A percentile compares a stretch with the other conserved stretches of the same genome.
Conservation (phyloP, 1,140 invertebrate species). For the Neelides sp. region DNA sequence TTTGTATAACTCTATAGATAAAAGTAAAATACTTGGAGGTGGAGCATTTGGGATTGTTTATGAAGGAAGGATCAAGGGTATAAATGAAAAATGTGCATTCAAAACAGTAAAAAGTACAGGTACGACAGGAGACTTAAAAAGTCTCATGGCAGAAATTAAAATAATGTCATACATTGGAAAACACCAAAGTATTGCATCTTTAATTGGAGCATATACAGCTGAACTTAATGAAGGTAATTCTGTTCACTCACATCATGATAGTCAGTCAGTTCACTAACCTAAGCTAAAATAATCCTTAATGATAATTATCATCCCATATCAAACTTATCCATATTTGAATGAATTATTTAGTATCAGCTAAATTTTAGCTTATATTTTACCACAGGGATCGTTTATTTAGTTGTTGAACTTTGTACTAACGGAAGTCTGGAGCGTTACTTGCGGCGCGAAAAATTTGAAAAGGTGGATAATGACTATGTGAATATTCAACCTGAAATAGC, state of each 20-base stretch:
- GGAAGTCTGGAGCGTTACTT: background rate
- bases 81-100: background rate
- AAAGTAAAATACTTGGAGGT: background rate
- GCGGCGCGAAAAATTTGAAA: background rate
- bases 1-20: no score
- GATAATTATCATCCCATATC: no score
- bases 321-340: background rate
- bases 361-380: no score
- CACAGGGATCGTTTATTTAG: background rate
- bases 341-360: no score
- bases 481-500: no score
- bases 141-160: slow-evolving; percentile 1
- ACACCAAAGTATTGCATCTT: slow-evolving; percentile 5
- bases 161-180: slow-evolving; percentile 3
- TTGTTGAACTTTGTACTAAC: background rate
- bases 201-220: slow-evolving; percentile 5
- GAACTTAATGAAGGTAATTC: background rate
- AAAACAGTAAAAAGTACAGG: background rate
- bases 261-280: background rate
- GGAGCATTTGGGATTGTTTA: slow-evolving; percentile 7
- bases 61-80: background rate
- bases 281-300: background rate
- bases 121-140: background rate
- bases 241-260: background rate
- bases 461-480: background rate